These are phyloP conservation scores for Drosophila kepulauana DNA, from an alignment of 1,140 invertebrate genomes.

Conservation along the genomic window DNA sequence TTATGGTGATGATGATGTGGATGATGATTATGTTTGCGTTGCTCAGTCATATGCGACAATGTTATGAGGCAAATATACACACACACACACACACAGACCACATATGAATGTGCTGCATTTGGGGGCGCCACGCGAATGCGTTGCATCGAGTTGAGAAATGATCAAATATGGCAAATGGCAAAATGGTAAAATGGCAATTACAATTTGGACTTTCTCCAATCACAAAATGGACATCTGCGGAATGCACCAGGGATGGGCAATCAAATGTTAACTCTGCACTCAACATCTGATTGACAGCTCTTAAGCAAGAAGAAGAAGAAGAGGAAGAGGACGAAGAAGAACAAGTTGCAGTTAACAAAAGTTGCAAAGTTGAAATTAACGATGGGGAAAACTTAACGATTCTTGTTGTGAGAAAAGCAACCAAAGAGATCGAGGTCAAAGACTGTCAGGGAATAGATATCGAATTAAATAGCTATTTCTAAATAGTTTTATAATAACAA, in stretches of 20 bases:
- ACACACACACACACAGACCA: conserved; percentile 5
- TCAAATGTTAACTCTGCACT: neutral
- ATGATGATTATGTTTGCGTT: conserved; percentile 27
- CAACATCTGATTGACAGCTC: conserved; percentile 7
- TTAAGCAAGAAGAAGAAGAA: neutral
- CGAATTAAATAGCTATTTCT: too few species aligned
- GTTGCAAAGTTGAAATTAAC: too few species aligned
- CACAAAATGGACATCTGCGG: conserved; percentile 31
- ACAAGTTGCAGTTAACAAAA: too few species aligned
- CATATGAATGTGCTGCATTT: conserved; percentile 27
- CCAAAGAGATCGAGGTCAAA: too few species aligned
- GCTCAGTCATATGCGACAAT: conserved; percentile 50
- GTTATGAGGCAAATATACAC: conserved; percentile 5
- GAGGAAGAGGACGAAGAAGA: too few species aligned
- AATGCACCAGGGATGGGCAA: conserved; percentile 29
- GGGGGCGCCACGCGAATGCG: conserved; percentile 16
- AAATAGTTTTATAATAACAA: too few species aligned
- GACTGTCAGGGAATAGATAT: too few species aligned
- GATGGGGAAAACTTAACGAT: too few species aligned
- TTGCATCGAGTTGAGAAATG: conserved; percentile 29
- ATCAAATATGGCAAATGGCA: conserved; percentile 43
- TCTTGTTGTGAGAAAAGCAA: too few species aligned
- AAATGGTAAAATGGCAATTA: conserved; percentile 55
- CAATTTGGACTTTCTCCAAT: conserved; percentile 52
- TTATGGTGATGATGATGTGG: conserved; percentile 32